These are phyloP conservation scores for Myoxocephalus aenaeus DNA, from an alignment of 2,797 vertebrate species.

Conservation along the genomic window DNA sequence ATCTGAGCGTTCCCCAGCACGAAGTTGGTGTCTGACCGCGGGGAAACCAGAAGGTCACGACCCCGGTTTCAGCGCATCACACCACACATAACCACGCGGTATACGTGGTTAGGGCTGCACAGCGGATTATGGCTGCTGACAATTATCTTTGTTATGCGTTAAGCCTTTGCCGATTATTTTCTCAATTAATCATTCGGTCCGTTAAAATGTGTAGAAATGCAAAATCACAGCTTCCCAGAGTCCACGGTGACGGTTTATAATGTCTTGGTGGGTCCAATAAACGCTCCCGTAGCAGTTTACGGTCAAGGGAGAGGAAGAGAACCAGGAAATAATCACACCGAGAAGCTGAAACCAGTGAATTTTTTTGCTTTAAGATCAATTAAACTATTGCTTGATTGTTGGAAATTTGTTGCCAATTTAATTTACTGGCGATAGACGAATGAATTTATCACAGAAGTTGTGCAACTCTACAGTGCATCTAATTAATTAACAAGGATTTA, in stretches of 20 bases:
- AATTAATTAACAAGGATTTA: background rate
- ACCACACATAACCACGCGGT: background rate
- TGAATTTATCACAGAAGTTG: background rate
- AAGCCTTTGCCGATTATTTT: background rate
- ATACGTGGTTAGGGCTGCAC: background rate
- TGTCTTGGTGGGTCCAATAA: background rate
- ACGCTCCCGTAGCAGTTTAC: background rate
- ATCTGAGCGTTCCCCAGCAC: slow-evolving; percentile 98
- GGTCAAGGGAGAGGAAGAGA: background rate
- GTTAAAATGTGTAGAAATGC: background rate
- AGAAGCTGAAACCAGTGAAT: background rate
- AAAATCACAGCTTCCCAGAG: background rate
- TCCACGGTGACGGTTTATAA: background rate
- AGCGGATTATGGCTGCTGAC: background rate
- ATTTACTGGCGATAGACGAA: background rate
- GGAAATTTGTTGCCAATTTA: background rate
- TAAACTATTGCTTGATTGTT: background rate
- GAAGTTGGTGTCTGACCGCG: slow-evolving; percentile 92
- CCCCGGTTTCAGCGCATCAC: accelerated
- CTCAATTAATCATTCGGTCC: background rate
- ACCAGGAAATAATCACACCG: background rate
- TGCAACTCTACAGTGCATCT: background rate
- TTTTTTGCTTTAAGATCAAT: background rate
- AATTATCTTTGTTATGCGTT: background rate
- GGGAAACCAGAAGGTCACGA: accelerated